Base-by-base conservation (phyloP, 2,888 invertebrate species). In the Netelia melanura region DNA sequence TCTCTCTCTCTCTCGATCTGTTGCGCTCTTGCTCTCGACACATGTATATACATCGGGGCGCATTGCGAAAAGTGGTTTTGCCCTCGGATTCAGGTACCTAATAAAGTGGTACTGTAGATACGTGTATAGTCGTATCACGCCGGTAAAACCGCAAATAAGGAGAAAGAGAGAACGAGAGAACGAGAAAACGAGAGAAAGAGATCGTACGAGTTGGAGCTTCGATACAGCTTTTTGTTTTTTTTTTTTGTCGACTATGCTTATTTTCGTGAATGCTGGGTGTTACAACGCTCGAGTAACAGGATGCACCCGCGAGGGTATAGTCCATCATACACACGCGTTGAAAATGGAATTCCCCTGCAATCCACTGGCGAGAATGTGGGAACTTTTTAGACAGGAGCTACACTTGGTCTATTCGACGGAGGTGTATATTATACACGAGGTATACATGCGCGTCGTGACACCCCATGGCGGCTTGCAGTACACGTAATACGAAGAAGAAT, bases 351-450 rank as follows among this genome's bases (percentile, higher is more conserved):
- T 81, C 84, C 84, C 86, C 85, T 81, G 86, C 86, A 88, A 87
- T 87, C 85, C 88, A 88, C 88, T 84, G 83, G 72, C 76, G 83
- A 85, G 88, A 87, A 89, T 90, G 89, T 91, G 90, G 87, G 90
- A 90, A 90, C 87, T 86, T 86, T 87, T 87, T 84, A 81, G 85
- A 44, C 64, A 70, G 58, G 21, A 58, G 21, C 58, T 56, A 52
- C n/a, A 11, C 21, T 21, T 9, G 58, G 58, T 58, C 58, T 58
- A 58, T 58, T 54, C 17, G 21, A 21, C 58, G 3, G 8, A 58
- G 48, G 14, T 48, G 48, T 14, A 14, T 48, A 48, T 48, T 48
- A 48, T 48, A 10, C 10, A 14, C 48, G 48, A 48, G 48, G 11
- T 14, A 48, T 48, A 38, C 6, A 48, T 3, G 48, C 11, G 14